phyloP scores from a whole-genome alignment of 37 sponge, comb jelly and placozoan species.

The Diacarnus erythraeanus region DNA sequence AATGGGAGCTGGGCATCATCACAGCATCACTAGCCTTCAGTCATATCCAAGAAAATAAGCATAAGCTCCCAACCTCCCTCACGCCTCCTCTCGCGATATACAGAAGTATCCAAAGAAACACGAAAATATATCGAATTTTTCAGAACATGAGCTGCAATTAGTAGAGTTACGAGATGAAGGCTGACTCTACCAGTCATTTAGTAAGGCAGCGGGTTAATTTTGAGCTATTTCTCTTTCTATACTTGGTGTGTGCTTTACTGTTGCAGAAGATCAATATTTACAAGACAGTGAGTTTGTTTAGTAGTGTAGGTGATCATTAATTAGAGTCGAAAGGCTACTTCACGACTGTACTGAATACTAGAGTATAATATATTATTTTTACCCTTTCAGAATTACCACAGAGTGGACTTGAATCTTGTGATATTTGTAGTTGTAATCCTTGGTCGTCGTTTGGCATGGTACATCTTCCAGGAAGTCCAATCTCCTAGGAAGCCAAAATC shows the following conservation, averaged over 20 bases:
- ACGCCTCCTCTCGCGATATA: too few species aligned
- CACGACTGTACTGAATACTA: background rate
- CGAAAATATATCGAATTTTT: background rate
- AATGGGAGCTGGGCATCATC: background rate
- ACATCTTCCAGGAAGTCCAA: constrained; percentile 34
- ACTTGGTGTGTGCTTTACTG: constrained; percentile 45
- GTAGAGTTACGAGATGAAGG: constrained; percentile 15
- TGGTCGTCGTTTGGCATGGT: constrained; percentile 57
- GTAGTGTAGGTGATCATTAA: constrained; percentile 29
- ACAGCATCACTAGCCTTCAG: background rate
- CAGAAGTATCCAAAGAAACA: too few species aligned
- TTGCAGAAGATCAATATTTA: constrained; percentile 81
- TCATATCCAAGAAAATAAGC: too few species aligned
- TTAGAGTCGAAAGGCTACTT: constrained; percentile 11
- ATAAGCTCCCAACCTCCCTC: too few species aligned
- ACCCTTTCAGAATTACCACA: constrained; percentile 47
- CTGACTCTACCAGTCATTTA: constrained; percentile 68
- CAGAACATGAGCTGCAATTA: background rate
- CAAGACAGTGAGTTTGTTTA: constrained; percentile 53
- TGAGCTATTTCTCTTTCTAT: constrained; percentile 64
- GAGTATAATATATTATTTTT: background rate
- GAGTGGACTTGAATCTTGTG: constrained; percentile 62
- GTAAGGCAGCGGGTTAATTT: constrained; percentile 47
- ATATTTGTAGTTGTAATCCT: constrained; percentile 52
- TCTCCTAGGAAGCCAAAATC: constrained; percentile 10